Evolutionary conservation across 2,797 vertebrate species (phyloP), one percentile per base, ranked within the genome.

Genomic region (Rhodeus uyekii): DNA sequence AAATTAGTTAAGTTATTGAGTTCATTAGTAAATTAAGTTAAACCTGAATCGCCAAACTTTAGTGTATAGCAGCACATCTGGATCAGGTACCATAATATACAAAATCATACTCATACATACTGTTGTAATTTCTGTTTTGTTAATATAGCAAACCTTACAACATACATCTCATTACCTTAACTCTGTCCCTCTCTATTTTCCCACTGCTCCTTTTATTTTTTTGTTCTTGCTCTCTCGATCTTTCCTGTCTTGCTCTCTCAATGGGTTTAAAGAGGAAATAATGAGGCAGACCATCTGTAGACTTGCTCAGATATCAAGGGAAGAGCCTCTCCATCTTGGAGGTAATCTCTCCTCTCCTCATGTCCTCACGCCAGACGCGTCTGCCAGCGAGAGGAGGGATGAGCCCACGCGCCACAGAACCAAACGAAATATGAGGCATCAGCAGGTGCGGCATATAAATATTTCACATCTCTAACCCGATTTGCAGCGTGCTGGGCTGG

Each of bases 341-440:
- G 80, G 48, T 82, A 75, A 82, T 82, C 72, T 82, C 48, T 68
- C 22, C 71, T 44, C 46, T 76, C 19, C 42, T 61, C 29, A 18
- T 71, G 65, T 79, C 67, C 58, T 58, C 64, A 39, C 29, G 55
- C 63, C 76, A 74, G 48, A 76, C 67, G 73, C 73, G 79, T 48
- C 87, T 65, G 85, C 82, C 80, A 85, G 76, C 83, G 71, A 82
- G 60, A 81, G 67, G 82, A 64, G 16, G 80, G 68, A 75, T 80
- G 71, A 58, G 68, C 76, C 86, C 85, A 82, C 85, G 84, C 85
- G 80, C 86, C 87, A 88, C 88, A 84, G 88, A 90, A 91, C 89
- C 76, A 89, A 91, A 93, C 92, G 89, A 92, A 91, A 91, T 80
- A 91, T 92, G 88, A 93, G 88, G 87, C 82, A 84, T 89, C 81